Conservation (phyloP, 2,888 invertebrate species). For the Maniola hyperantus region DNA sequence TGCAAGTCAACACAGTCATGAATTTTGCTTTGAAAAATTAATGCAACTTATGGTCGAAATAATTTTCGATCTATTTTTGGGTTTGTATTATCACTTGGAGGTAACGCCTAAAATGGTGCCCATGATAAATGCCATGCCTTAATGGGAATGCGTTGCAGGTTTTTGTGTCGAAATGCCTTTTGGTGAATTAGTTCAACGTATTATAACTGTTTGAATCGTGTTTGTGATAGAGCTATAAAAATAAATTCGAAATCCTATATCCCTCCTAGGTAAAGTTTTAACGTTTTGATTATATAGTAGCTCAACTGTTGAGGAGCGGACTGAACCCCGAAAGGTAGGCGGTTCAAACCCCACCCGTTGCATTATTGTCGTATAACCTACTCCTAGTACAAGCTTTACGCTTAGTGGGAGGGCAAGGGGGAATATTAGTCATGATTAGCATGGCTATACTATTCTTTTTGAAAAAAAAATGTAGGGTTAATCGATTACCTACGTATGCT, state of each 20-base stretch:
- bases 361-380: too few species aligned
- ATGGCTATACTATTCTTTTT: too few species aligned
- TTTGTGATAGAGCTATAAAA: constrained; percentile 11
- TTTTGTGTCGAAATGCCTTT: constrained; percentile 10
- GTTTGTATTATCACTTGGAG: constrained; percentile 30
- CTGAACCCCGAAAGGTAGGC: too few species aligned
- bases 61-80: constrained; percentile 53
- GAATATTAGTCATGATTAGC: too few species aligned
- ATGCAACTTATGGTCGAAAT: constrained; percentile 45
- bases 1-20: constrained; percentile 42
- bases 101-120: constrained; percentile 30
- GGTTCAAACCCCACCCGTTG: too few species aligned
- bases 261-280: too few species aligned
- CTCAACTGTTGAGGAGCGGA: too few species aligned
- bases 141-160: constrained; percentile 7
- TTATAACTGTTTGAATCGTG: neutral
- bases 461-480: too few species aligned
- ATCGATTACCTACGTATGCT: too few species aligned
- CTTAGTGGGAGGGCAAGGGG: too few species aligned
- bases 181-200: constrained; percentile 16
- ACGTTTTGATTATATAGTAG: too few species aligned
- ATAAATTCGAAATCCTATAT: neutral
- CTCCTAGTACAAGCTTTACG: too few species aligned
- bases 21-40: constrained; percentile 49
- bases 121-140: constrained; percentile 27